phyloP scores from a whole-genome alignment of 2,888 invertebrate genomes.

The Agonopterix subpropinquella region DNA sequence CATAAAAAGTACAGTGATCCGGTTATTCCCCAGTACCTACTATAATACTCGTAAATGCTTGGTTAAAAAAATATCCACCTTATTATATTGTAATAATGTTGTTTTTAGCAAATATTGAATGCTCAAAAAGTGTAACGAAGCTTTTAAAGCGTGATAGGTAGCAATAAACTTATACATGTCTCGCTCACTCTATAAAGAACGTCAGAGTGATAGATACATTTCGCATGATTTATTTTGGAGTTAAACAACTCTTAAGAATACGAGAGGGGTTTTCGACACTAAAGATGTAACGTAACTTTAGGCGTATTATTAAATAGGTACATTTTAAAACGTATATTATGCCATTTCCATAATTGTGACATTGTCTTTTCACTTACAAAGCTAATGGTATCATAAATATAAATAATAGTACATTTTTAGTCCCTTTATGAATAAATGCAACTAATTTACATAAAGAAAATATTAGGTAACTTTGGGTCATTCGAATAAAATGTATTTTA shows the following conservation, averaged over 20 bases:
- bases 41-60: not conserved
- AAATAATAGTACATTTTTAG: slow-evolving; percentile 11
- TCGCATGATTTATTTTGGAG: no score
- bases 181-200: not conserved
- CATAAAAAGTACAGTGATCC: not conserved
- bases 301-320: no score
- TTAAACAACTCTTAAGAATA: not conserved
- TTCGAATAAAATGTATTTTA: slow-evolving; percentile 10
- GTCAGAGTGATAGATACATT: not conserved
- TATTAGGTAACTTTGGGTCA: slow-evolving; percentile 27
- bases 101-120: no score
- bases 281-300: not conserved
- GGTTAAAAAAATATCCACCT: no score
- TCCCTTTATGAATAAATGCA: slow-evolving; percentile 58
- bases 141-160: not conserved
- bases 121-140: no score
- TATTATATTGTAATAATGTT: no score
- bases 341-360: slow-evolving; percentile 22
- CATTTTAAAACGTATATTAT: slow-evolving; percentile 18
- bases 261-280: not conserved
- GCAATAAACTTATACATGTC: not conserved
- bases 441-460: slow-evolving; percentile 50
- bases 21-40: not conserved
- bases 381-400: slow-evolving; percentile 21
- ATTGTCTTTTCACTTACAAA: slow-evolving; percentile 25